phyloP scores from a whole-genome alignment of 35 echinoderm and acorn worm species.

The Chiridota heheva region DNA sequence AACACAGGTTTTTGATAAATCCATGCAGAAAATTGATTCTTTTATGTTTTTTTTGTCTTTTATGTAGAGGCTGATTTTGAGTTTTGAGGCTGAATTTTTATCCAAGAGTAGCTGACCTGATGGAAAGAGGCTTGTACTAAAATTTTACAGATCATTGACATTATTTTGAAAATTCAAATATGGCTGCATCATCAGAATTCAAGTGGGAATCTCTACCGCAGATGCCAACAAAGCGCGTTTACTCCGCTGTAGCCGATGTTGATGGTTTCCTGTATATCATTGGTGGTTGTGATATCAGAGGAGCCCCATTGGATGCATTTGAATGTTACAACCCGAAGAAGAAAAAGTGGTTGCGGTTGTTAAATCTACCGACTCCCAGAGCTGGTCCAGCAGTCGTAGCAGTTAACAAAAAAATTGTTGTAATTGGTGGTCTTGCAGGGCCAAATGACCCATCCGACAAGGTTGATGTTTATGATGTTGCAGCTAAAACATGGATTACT shows the following conservation, averaged over 20 bases:
- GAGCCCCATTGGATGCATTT: constrained; percentile 62
- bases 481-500: constrained; percentile 63
- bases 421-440: constrained; percentile 61
- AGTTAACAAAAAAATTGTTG: constrained; percentile 39
- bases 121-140: no score
- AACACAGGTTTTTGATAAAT: no score
- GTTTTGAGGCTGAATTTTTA: no score
- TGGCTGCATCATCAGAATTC: constrained; percentile 44
- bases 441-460: constrained; percentile 51
- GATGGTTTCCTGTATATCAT: constrained; percentile 68
- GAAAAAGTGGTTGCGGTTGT: constrained; percentile 77
- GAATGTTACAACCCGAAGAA: constrained; percentile 76
- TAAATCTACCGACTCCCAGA: constrained; percentile 62
- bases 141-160: no score
- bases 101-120: no score
- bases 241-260: constrained; percentile 45
- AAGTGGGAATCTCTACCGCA: constrained; percentile 71
- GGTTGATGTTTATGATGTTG: constrained; percentile 70
- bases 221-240: constrained; percentile 60
- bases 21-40: no score
- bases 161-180: no score
- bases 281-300: constrained; percentile 68
- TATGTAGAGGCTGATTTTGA: no score
- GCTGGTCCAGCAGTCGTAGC: constrained; percentile 68
- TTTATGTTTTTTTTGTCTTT: no score